phyloP scores from a whole-genome alignment of 2,888 invertebrate species.

The Germaria angustata region DNA sequence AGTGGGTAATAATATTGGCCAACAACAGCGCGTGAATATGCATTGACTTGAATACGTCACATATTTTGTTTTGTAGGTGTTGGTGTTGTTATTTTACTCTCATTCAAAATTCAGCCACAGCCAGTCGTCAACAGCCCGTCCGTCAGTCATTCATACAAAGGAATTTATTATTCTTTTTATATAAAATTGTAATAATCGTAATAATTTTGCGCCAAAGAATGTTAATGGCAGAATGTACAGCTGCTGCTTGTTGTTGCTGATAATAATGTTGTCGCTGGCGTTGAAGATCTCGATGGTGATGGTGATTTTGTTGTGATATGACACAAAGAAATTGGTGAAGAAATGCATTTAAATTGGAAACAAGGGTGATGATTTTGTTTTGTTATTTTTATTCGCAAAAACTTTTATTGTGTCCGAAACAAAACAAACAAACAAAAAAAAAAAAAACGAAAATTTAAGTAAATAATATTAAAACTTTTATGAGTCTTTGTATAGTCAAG shows the following conservation, averaged over 20 bases:
- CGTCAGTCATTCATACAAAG: constrained; percentile 56
- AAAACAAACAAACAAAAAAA: constrained; percentile 38
- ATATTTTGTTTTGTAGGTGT: background rate
- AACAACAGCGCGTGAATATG: background rate
- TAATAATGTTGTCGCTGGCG: constrained; percentile 16
- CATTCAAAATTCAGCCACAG: constrained; percentile 33
- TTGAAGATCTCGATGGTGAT: constrained; percentile 11
- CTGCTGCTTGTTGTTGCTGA: constrained; percentile 21
- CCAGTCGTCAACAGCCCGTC: too few relatives aligned
- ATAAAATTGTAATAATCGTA: constrained; percentile 55
- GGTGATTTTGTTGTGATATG: constrained; percentile 50
- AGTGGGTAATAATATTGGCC: constrained; percentile 55
- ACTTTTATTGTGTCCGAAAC: constrained; percentile 42
- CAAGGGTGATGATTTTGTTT: constrained; percentile 43
- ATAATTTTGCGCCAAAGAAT: constrained; percentile 64
- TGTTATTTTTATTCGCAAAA: constrained; percentile 31
- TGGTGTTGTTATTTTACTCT: constrained; percentile 13
- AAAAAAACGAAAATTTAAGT: constrained; percentile 16
- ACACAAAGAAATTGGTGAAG: constrained; percentile 65
- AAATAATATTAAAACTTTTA: constrained; percentile 44
- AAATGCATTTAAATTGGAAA: constrained; percentile 57
- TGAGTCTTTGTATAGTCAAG: constrained; percentile 48
- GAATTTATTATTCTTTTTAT: constrained; percentile 27
- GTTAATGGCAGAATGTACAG: constrained; percentile 58
- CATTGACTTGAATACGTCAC: constrained; percentile 31